These are phyloP conservation scores for Strigamia maritima DNA, from an alignment of 2,888 invertebrate species.

Conservation along the genomic window DNA sequence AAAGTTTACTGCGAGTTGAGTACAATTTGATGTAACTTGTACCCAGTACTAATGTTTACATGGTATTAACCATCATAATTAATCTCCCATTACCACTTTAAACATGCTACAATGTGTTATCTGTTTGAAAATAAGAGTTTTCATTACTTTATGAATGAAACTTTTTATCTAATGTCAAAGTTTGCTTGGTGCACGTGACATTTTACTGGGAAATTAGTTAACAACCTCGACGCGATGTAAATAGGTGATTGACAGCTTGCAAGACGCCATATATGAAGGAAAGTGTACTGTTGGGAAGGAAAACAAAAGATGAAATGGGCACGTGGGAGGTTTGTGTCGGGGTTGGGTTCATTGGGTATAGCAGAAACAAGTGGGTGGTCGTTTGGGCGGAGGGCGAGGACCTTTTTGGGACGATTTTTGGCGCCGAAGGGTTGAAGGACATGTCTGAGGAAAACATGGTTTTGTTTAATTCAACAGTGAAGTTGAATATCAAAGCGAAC, in stretches of 20 bases:
- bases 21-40: too few species aligned
- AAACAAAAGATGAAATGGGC: not conserved
- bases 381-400: slow-evolving; percentile 4
- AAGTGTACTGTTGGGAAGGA: not conserved
- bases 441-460: not conserved
- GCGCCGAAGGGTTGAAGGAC: slow-evolving; percentile 4
- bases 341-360: slow-evolving; percentile 4
- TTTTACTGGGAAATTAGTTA: not conserved
- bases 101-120: too few species aligned
- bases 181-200: not conserved
- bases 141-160: too few species aligned
- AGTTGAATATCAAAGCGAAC: not conserved
- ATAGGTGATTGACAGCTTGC: not conserved
- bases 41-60: too few species aligned
- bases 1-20: too few species aligned
- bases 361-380: not conserved
- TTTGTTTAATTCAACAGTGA: not conserved
- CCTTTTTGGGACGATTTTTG: slow-evolving; percentile 1
- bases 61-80: too few species aligned
- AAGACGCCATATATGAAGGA: not conserved
- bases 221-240: not conserved
- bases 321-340: not conserved
- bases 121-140: too few species aligned
- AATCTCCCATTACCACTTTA: too few species aligned
- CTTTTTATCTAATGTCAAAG: not conserved